Evolutionary conservation across 2,888 invertebrate species (phyloP).

Genomic region (Merodon equestris): DNA sequence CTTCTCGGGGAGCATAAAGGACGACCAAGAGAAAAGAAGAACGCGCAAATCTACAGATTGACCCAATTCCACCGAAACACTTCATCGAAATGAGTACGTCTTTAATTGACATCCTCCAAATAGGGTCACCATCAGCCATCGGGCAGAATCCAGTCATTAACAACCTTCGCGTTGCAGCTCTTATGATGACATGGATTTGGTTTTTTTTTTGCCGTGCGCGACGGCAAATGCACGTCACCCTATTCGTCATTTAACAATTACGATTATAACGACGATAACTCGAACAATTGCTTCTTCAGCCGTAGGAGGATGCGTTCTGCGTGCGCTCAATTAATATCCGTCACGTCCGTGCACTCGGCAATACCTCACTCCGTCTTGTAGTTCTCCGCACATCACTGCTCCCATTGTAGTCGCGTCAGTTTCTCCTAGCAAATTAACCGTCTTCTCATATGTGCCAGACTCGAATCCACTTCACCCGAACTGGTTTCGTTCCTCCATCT

Average conservation of each 20-base stretch:
- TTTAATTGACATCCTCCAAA: conserved; percentile 40
- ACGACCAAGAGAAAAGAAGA: conserved; percentile 14
- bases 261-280: conserved; percentile 41
- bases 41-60: conserved; percentile 32
- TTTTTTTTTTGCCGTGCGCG: conserved; percentile 12
- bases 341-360: conserved; percentile 47
- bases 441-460: background rate
- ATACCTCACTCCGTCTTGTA: conserved; percentile 26
- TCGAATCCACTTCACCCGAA: background rate
- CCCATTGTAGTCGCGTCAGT: too few species aligned
- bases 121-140: conserved; percentile 11
- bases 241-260: conserved; percentile 14
- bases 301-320: conserved; percentile 33
- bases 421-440: conserved; percentile 14
- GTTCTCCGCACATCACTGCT: background rate
- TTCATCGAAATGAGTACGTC: conserved; percentile 21
- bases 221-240: conserved; percentile 6
- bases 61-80: conserved; percentile 26
- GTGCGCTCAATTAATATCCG: conserved; percentile 55
- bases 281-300: conserved; percentile 14
- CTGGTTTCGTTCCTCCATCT: too few species aligned
- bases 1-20: background rate
- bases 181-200: conserved; percentile 15
- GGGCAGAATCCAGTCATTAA: background rate
- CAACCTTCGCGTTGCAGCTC: conserved; percentile 21